Evolutionary conservation across 1,140 invertebrate genomes (phyloP).

Genomic region (Epicauta chinensis): DNA sequence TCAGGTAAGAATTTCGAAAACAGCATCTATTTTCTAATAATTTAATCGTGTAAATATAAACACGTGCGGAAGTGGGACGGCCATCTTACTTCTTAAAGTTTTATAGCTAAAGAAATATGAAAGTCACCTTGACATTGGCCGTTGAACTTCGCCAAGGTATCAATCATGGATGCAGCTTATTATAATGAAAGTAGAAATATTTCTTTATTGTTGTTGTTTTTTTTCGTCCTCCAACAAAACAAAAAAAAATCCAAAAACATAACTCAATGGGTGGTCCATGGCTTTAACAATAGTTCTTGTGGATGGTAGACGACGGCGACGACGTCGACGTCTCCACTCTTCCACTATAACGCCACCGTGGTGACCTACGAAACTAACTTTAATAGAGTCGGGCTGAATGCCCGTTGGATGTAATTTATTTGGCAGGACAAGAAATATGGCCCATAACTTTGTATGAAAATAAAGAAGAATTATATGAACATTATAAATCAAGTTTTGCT

Average conservation of each 20-base stretch:
- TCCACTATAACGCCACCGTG: constrained; percentile 24
- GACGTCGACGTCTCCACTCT: constrained; percentile 3
- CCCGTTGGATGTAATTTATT: constrained; percentile 42
- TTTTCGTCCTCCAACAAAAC: no score
- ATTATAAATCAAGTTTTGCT: constrained; percentile 43
- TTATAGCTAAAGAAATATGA: constrained; percentile 12
- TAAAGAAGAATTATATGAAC: constrained; percentile 45
- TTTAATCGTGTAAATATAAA: not conserved
- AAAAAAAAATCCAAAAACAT: no score
- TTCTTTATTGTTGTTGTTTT: no score
- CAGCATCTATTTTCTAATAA: not conserved
- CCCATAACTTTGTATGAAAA: constrained; percentile 45
- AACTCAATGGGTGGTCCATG: not conserved
- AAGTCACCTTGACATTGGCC: constrained; percentile 20
- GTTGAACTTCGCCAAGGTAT: constrained; percentile 23
- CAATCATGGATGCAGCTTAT: constrained; percentile 15
- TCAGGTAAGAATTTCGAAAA: constrained; percentile 51
- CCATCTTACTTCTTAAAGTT: constrained; percentile 1
- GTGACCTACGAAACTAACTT: constrained; percentile 39
- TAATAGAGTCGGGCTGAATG: constrained; percentile 41
- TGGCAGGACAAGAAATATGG: constrained; percentile 43
- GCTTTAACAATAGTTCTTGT: no score
- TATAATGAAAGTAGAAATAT: not conserved
- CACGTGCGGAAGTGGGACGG: constrained; percentile 12
- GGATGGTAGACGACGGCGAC: not conserved